Evolutionary conservation across 2,888 invertebrate species (phyloP), one percentile per base, ranked within the genome.

Genomic region (Ophion ventricosus): DNA sequence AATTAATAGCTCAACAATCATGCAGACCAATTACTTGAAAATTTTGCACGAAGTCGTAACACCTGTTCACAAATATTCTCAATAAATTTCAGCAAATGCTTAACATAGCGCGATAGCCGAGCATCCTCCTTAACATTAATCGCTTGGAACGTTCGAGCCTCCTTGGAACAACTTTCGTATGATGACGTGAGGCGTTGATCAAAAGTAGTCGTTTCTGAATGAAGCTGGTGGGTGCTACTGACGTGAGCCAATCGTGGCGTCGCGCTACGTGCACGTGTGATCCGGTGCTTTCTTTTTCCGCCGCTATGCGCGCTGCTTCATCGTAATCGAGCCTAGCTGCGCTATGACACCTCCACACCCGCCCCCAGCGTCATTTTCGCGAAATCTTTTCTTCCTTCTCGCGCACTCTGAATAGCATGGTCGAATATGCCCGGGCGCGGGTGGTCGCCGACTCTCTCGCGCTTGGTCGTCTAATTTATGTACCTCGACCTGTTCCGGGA

Each of bases 401-500:
- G 49, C 49, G 49, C 49, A 14, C 14, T 17, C 14, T 0, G 49
- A 49, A 49, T 49, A 4, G 49, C 57, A 2, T 57, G 23, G 57
- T 57, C 57, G 57, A 23, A 57, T 74, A 40, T 77, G 43, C 54
- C 54, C 14, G 67, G 57, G 43, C 29, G 77, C 73, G 80, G 80
- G 83, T 73, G 80, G 83, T 56, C 61, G 59, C 54, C 25, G 66
- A 29, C 59, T 77, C 72, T 69, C 56, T 20, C 61, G n/a, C 17
- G 20, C 69, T 1, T 14, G 66, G 23, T 29, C 23, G 25, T n/a
- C 26, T 67, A 8, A 61, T 69, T 49, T 59, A 69, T 67, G 43
- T 49, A 35, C 57, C 84, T 74, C 85, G 83, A 85, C 82, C 85
- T 83, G 86, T 87, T 85, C 66, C 72, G 82, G 79, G 88, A 89